phyloP scores from a whole-genome alignment of 1,140 invertebrate genomes.

The Philopotamus ludificatus region DNA sequence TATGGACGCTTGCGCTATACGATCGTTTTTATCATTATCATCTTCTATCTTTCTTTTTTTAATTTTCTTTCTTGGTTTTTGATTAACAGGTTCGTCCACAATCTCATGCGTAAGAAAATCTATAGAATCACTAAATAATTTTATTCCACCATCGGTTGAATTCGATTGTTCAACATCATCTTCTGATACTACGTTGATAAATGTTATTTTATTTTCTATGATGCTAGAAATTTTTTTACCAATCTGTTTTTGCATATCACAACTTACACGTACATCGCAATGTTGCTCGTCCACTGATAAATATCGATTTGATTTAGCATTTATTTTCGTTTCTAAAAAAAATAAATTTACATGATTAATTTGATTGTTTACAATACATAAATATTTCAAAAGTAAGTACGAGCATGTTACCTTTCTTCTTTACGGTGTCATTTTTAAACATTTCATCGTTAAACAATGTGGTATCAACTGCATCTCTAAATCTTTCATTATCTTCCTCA shows the following conservation, averaged over 20 bases:
- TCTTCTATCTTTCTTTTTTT: constrained; percentile 28
- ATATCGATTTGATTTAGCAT: constrained; percentile 31
- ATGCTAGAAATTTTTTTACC: constrained; percentile 37
- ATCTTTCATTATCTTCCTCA: constrained; percentile 1
- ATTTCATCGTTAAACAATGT: constrained; percentile 13
- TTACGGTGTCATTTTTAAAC: background rate
- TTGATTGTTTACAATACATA: too few species aligned
- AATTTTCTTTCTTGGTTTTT: constrained; percentile 31
- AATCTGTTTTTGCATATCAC: constrained; percentile 33
- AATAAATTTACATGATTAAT: background rate
- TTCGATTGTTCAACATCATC: background rate
- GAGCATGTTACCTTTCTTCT: background rate
- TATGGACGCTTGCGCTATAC: constrained; percentile 6
- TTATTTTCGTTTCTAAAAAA: constrained; percentile 4
- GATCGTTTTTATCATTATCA: background rate
- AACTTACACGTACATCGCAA: constrained; percentile 32
- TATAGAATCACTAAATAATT: constrained; percentile 33
- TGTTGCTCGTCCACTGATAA: constrained; percentile 27
- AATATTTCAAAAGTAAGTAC: too few species aligned
- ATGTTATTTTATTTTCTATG: constrained; percentile 27
- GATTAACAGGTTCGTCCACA: constrained; percentile 11
- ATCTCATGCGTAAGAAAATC: constrained; percentile 21
- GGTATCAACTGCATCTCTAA: constrained; percentile 12
- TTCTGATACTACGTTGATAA: constrained; percentile 22
- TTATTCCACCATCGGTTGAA: constrained; percentile 10